Base-by-base conservation (phyloP, 2,113 vertebrate genomes). In the Triplophysa tibetana region DNA sequence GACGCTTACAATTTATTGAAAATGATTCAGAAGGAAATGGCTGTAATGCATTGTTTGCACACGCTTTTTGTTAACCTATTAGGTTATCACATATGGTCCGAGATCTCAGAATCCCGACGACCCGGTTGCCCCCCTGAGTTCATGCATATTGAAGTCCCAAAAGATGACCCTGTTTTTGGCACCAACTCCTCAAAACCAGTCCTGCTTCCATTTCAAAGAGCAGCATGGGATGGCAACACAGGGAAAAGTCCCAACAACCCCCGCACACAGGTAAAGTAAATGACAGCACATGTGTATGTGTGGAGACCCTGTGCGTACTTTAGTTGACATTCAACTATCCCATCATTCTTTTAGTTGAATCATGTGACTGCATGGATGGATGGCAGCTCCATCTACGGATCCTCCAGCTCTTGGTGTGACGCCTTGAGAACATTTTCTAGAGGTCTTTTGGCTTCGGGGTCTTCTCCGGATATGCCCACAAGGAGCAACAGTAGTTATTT, bases 301-400 rank as follows among this genome's bases (percentile, higher is more conserved):
- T 8, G 33, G 33, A 38, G 33, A 38, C 33, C 33, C 6, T 38
- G 33, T 38, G 3, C 6, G 0, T 8, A 2, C 54, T 10, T 60
- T 14, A 70, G 13, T 26, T n/a, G 45, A n/a, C 29, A 58, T 24
- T 50, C 65, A 23, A 19, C 7, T 14, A 6, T 10, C n/a, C 8
- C 14, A 38, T 81, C 17, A 81, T 52, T 73, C 4, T 54, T 81
- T 58, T 56, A 98, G 97, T 86, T 92, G 61, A 99, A 98, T 16
- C 85, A 88, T n/a, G 94, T 95, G 88, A 97, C 96, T 0, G 90
- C 95, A 3, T 99, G 98, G 98, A 93, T 99, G 50, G 98, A 99
- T 4, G 98, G 97, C 74, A 99, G 97, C 89, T 95, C 98, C 85
- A 97, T 98, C 83, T 99, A 99, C 0, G 98, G 98, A n/a, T 90